phyloP scores from a whole-genome alignment of 2,113 vertebrate species.

The Mormyrus iriodes region DNA sequence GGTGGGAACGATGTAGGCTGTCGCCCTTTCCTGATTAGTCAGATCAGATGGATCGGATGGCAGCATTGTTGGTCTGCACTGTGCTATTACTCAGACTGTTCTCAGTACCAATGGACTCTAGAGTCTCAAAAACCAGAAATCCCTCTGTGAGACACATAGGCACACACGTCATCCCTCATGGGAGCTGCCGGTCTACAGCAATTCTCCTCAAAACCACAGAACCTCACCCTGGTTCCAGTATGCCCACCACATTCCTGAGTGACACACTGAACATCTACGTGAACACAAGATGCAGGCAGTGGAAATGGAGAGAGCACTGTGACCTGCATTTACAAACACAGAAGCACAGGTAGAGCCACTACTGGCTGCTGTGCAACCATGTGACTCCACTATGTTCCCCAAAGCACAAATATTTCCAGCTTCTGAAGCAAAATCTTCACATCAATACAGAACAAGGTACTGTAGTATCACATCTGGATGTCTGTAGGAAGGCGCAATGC shows the following conservation, averaged over 20 bases:
- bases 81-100: not conserved
- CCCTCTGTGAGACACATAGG: not conserved
- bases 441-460: not conserved
- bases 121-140: not conserved
- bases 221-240: not conserved
- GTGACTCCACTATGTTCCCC: not conserved
- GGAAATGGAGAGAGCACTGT: not conserved
- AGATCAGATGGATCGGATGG: not conserved
- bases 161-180: not conserved
- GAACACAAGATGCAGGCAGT: not conserved
- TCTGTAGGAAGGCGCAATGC: not conserved
- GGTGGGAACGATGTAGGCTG: not conserved
- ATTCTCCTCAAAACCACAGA: not conserved
- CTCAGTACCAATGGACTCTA: not conserved
- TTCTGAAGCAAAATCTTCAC: not conserved
- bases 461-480: not conserved
- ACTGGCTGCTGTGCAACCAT: not conserved
- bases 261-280: not conserved
- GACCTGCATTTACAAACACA: not conserved
- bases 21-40: not conserved
- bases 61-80: not conserved
- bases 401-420: not conserved
- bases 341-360: not conserved
- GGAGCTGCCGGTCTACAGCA: not conserved
- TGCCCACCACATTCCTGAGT: not conserved